These are phyloP conservation scores for Drosophila guanche DNA, from an alignment of 1,140 invertebrate species.

Conservation along the genomic window DNA sequence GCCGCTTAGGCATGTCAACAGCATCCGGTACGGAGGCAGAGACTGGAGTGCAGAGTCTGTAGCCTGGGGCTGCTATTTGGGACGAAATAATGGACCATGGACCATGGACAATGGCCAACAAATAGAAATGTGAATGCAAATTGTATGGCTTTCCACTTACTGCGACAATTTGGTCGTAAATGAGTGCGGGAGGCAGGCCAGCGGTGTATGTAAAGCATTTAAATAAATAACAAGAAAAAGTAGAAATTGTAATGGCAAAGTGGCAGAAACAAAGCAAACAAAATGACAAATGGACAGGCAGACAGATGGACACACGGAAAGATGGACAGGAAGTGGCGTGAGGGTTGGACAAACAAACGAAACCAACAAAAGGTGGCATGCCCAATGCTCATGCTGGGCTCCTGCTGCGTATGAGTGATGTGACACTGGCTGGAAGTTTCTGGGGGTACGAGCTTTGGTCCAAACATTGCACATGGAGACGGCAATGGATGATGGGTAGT, in stretches of 20 bases:
- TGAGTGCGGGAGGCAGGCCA: slow-evolving; percentile 8
- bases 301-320: slow-evolving; percentile 16
- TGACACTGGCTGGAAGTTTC: slow-evolving; percentile 9
- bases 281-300: slow-evolving; percentile 6
- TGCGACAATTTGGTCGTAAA: slow-evolving; percentile 53
- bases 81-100: slow-evolving; percentile 16
- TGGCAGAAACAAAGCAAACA: slow-evolving; percentile 37
- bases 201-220: slow-evolving; percentile 35
- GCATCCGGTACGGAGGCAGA: slow-evolving; percentile 41
- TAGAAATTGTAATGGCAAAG: slow-evolving; percentile 68
- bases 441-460: neutral
- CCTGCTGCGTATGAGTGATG: slow-evolving; percentile 63
- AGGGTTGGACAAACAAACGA: slow-evolving; percentile 34
- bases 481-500: neutral
- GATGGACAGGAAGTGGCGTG: neutral
- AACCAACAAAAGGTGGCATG: slow-evolving; percentile 35
- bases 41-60: slow-evolving; percentile 2
- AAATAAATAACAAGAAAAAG: slow-evolving; percentile 72
- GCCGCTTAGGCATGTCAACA: slow-evolving; percentile 70
- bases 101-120: slow-evolving; percentile 52
- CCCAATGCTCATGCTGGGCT: slow-evolving; percentile 17
- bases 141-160: slow-evolving; percentile 58
- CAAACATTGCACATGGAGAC: slow-evolving; percentile 4
- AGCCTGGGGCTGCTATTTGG: neutral
- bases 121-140: slow-evolving; percentile 64